These are phyloP conservation scores for Mesodorylaimus sp. DNA, from an alignment of 2,888 invertebrate species.

Conservation along the genomic window DNA sequence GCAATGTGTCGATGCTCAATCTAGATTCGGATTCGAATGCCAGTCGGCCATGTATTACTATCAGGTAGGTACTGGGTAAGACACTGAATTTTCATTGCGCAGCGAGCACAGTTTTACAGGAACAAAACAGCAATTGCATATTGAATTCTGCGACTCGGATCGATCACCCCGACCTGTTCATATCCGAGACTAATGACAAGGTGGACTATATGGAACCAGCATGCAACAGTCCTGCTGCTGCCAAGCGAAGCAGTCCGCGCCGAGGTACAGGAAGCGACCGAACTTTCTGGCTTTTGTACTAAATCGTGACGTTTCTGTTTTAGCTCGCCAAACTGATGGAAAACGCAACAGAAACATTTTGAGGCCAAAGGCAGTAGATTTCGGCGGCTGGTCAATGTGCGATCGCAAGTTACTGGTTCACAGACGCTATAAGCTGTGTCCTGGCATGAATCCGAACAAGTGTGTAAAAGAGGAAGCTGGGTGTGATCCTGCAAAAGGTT, in stretches of 20 bases:
- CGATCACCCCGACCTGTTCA: constrained; percentile 27
- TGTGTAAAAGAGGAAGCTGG: neutral
- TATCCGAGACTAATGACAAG: constrained; percentile 23
- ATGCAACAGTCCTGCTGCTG: no score
- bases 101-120: neutral
- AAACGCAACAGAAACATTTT: neutral
- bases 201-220: neutral
- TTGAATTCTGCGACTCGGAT: constrained; percentile 25
- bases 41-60: neutral
- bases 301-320: no score
- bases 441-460: neutral
- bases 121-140: constrained; percentile 16
- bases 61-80: neutral
- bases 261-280: no score
- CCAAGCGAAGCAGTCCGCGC: no score
- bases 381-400: neutral
- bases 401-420: neutral
- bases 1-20: neutral
- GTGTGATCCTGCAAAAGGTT: neutral
- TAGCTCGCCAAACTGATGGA: no score
- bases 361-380: neutral
- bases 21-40: neutral
- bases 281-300: no score
- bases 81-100: neutral
- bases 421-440: neutral